These are phyloP conservation scores for Hiodon tergisus DNA, from an alignment of 2,113 vertebrate species.

Conservation along the genomic window DNA sequence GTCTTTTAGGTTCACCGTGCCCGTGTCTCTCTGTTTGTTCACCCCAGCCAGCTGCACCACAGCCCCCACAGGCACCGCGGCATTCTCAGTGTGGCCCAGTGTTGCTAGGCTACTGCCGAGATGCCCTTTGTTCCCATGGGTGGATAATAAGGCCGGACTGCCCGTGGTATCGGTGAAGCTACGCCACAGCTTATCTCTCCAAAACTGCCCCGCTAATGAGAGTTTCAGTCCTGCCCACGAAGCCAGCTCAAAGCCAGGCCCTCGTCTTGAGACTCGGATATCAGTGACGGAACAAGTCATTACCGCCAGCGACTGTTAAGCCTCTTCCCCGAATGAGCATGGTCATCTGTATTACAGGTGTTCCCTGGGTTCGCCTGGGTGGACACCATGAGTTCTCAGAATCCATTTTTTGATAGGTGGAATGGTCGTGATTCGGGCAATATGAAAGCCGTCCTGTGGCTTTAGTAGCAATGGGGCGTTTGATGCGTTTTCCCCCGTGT, in stretches of 20 bases:
- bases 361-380: background rate
- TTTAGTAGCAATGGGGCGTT: background rate
- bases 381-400: no score
- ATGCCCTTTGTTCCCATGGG: background rate
- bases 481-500: background rate
- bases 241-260: background rate
- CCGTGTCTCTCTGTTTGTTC: no score
- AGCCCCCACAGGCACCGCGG: no score
- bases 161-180: background rate
- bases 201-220: background rate
- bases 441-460: background rate
- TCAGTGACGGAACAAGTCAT: background rate
- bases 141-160: background rate
- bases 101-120: conserved; percentile 1
- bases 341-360: background rate
- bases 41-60: no score
- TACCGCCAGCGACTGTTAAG: background rate
- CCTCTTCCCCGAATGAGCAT: no score
- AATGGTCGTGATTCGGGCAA: no score
- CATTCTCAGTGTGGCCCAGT: background rate
- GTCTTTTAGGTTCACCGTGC: no score
- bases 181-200: no score
- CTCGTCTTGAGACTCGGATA: no score
- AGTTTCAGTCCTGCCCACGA: background rate
- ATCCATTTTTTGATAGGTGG: no score